Evolutionary conservation across 2,113 vertebrate genomes (phyloP).

Genomic region (Crotalus helleri): DNA sequence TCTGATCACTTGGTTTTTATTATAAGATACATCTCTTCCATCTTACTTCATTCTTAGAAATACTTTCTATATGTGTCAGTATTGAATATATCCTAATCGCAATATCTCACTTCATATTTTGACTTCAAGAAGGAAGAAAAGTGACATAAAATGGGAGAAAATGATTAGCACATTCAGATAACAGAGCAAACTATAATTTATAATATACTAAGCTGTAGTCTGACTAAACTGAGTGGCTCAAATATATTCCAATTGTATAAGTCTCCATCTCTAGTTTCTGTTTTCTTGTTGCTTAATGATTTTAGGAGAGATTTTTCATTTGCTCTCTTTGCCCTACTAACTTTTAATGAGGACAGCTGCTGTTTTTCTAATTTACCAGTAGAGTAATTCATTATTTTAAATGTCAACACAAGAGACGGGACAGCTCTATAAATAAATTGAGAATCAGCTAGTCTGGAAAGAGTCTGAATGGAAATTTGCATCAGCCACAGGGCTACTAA

Average conservation of each 20-base stretch:
- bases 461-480: slow-evolving; percentile 13
- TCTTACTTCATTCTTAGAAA: neutral
- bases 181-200: neutral
- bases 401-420: slow-evolving; percentile 19
- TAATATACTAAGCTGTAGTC: neutral
- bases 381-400: slow-evolving; percentile 25
- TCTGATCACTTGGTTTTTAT: neutral
- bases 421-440: slow-evolving; percentile 11
- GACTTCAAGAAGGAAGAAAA: neutral
- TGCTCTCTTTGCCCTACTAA: neutral
- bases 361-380: slow-evolving; percentile 26
- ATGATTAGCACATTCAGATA: neutral
- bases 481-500: slow-evolving; percentile 5
- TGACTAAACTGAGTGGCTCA: neutral
- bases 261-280: neutral
- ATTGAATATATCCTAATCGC: neutral
- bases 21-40: neutral
- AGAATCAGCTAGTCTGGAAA: slow-evolving; percentile 1
- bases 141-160: neutral
- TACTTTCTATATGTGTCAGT: neutral
- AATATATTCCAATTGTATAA: neutral
- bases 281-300: slow-evolving; percentile 1
- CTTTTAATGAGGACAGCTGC: slow-evolving; percentile 19
- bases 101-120: neutral
- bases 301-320: slow-evolving; percentile 2